These are phyloP conservation scores for Corythornis vintsioides DNA, from an alignment of 2,113 vertebrate genomes.

Conservation along the genomic window DNA sequence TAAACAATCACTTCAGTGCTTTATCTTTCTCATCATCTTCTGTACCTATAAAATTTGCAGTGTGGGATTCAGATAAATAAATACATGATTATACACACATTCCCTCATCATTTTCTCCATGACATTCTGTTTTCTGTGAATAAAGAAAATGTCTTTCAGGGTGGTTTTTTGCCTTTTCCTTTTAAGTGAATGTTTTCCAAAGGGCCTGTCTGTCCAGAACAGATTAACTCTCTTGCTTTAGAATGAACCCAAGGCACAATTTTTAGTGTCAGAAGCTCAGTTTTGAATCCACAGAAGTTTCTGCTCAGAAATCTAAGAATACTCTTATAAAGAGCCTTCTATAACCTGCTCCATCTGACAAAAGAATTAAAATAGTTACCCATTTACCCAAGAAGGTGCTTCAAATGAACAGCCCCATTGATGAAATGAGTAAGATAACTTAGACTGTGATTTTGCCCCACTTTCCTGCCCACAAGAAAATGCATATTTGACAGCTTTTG, in stretches of 20 bases:
- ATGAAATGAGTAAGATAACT: not conserved
- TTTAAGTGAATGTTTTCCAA: constrained; percentile 38
- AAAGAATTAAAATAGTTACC: constrained; percentile 23
- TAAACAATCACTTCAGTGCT: constrained; percentile 69
- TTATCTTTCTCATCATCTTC: constrained; percentile 67
- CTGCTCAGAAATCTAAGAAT: constrained; percentile 2
- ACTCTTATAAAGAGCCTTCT: not conserved
- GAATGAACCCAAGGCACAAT: constrained; percentile 18
- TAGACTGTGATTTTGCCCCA: not conserved
- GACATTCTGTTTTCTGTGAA: constrained; percentile 54
- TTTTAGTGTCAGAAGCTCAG: constrained; percentile 22
- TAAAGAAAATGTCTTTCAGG: constrained; percentile 48
- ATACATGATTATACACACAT: constrained; percentile 51
- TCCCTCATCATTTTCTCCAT: constrained; percentile 37
- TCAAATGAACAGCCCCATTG: not conserved
- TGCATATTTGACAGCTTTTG: not conserved
- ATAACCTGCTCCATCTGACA: not conserved
- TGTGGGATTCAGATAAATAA: constrained; percentile 60
- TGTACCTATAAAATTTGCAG: constrained; percentile 43
- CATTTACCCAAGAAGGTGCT: not conserved
- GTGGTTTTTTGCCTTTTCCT: not conserved
- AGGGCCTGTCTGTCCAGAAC: constrained; percentile 15
- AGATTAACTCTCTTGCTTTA: constrained; percentile 41
- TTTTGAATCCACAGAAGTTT: constrained; percentile 14
- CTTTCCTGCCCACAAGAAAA: not conserved